A percentile compares a stretch with the other conserved stretches of the same genome.
Evolutionary conservation across 2,113 vertebrate species (phyloP).

Genomic region (Peucedramus taeniatus): DNA sequence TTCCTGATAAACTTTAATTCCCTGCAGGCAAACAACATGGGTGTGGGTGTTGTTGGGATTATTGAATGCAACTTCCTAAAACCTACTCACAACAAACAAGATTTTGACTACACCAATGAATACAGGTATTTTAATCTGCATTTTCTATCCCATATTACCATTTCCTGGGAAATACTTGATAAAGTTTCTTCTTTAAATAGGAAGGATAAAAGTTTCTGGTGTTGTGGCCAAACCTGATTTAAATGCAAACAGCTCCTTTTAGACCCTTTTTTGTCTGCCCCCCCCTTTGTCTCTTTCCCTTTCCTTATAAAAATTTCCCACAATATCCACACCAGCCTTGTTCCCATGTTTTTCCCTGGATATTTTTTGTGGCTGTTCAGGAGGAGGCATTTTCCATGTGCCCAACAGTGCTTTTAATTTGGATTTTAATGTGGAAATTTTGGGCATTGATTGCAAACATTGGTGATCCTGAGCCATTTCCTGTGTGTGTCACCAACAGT

Average conservation of each 20-base stretch:
- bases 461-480: not conserved
- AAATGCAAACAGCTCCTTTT: not conserved
- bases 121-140: conserved; percentile 83
- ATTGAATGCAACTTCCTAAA: conserved; percentile 93
- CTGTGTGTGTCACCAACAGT: not conserved
- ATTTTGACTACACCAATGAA: conserved; percentile 91
- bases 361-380: not conserved
- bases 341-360: not conserved
- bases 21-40: conserved; percentile 85
- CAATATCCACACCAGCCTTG: not conserved
- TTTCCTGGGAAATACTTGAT: not conserved
- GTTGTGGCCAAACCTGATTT: not conserved
- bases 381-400: not conserved
- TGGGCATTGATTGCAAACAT: not conserved
- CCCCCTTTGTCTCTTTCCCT: not conserved
- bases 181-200: not conserved
- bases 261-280: not conserved
- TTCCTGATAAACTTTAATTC: conserved; percentile 28
- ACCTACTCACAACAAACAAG: conserved; percentile 97
- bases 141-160: not conserved
- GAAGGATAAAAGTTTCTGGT: not conserved
- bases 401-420: not conserved
- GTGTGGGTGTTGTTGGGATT: conserved; percentile 91
- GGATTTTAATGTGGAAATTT: not conserved
- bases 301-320: not conserved